These are phyloP conservation scores for pig (Sus scrofa) DNA, from an alignment of 2,113 vertebrate species.

Conservation along the genomic window DNA sequence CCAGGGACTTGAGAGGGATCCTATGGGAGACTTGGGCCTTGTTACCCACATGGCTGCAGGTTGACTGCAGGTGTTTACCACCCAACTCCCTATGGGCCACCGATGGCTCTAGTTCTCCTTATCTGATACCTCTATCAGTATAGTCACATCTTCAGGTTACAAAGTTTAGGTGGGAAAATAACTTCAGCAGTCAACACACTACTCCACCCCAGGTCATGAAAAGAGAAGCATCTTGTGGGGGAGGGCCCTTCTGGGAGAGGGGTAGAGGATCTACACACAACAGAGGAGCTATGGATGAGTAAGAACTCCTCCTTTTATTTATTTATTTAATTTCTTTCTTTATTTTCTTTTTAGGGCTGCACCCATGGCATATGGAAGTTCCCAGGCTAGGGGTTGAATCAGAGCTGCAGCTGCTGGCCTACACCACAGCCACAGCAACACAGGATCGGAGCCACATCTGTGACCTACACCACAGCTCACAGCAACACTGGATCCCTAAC, in stretches of 20 bases:
- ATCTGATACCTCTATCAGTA: neutral
- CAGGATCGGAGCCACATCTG: too few relatives aligned
- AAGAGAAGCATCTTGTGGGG: neutral
- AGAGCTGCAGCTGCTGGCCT: too few relatives aligned
- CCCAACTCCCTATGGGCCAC: neutral
- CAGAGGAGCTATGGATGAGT: neutral
- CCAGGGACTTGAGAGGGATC: slow-evolving; percentile 35
- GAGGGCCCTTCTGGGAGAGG: neutral
- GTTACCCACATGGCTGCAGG: neutral
- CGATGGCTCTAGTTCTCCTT: neutral
- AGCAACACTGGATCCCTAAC: too few relatives aligned
- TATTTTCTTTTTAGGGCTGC: too few relatives aligned
- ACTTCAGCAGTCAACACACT: neutral
- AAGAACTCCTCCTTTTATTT: neutral
- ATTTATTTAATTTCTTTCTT: too few relatives aligned
- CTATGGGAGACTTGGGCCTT: neutral
- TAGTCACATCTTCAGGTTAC: neutral
- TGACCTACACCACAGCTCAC: too few relatives aligned
- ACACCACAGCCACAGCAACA: too few relatives aligned
- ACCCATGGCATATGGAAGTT: too few relatives aligned
- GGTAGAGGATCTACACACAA: neutral
- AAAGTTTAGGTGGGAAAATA: neutral
- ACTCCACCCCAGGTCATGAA: neutral
- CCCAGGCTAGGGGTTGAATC: too few relatives aligned
- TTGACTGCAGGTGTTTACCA: neutral